Evolutionary conservation across 2,888 invertebrate genomes (phyloP), one percentile per base, ranked within the genome.

Genomic region (Lamproptera curius): DNA sequence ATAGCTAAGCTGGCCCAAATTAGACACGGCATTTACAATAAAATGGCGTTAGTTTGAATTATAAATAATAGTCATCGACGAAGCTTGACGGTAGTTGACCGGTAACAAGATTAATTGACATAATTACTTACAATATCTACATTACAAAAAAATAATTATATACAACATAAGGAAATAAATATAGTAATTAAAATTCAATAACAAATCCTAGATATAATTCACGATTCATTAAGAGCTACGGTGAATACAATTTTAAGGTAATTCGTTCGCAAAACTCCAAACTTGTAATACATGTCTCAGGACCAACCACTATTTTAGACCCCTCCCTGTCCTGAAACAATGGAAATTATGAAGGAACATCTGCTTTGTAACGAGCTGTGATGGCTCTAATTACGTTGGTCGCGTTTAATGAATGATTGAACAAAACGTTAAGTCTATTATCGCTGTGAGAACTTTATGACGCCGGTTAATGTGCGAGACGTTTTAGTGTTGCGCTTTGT

Each of bases 381-480:
- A 71, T 62, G 62, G 73, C 51, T 72, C 76, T 68, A 58, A 68
- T 68, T 76, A 71, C 55, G 55, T 62, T 76, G 78, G 81, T 61
- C 63, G 67, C 65, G 57, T 57, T 53, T 81, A 80, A 85, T 86
- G 76, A 87, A 85, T 87, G 80, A 86, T 85, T 83, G 82, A 84
- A 78, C 80, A 79, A 75, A 75, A 75, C 76, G 82, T 74, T 85
- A 85, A 85, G 82, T 84, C 77, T 82, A 84, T 85, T 83, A 84
- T 77, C 76, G 77, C 65, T 70, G 76, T 73, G 75, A 77, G 83
- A 86, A 85, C 84, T 85, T 87, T 86, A 85, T 85, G 84, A 84
- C 75, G 72, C 70, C 70, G 69, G 81, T 70, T 78, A 78, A 81
- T 77, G 73, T 69, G 75, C 63, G 63, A 63, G 58, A 47, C 54